These are phyloP conservation scores for Muntiacus muntjak DNA, from an alignment of 2,113 vertebrate genomes.

Conservation along the genomic window DNA sequence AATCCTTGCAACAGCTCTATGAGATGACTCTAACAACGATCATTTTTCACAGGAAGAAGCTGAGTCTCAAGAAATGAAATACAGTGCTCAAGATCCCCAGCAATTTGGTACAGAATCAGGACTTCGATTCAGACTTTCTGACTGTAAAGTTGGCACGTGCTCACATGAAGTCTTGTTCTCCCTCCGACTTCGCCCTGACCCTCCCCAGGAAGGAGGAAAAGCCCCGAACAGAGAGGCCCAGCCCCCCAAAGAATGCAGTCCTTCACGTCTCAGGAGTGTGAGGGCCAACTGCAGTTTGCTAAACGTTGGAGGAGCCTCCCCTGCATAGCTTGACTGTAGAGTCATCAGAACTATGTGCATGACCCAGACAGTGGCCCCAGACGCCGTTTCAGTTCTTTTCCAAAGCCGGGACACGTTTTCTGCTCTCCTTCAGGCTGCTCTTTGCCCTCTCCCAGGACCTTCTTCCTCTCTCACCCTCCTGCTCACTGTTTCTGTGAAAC, in stretches of 20 bases:
- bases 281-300: background rate
- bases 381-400: background rate
- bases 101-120: background rate
- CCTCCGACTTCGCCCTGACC: background rate
- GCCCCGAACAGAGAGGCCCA: background rate
- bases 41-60: background rate
- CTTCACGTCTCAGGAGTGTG: background rate
- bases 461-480: background rate
- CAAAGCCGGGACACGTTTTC: background rate
- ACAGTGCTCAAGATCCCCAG: background rate
- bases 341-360: background rate
- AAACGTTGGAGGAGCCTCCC: background rate
- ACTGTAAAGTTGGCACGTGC: background rate
- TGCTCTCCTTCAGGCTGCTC: background rate
- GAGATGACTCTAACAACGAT: background rate
- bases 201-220: background rate
- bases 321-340: background rate
- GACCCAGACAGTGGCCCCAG: constrained; percentile 38
- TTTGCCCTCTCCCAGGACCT: background rate
- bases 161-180: background rate
- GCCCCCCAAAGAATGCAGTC: background rate
- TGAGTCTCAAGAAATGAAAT: background rate
- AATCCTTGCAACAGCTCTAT: background rate
- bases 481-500: background rate
- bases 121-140: background rate